phyloP scores from a whole-genome alignment of 2,797 vertebrate genomes.

The Pseudochirops cupreus region DNA sequence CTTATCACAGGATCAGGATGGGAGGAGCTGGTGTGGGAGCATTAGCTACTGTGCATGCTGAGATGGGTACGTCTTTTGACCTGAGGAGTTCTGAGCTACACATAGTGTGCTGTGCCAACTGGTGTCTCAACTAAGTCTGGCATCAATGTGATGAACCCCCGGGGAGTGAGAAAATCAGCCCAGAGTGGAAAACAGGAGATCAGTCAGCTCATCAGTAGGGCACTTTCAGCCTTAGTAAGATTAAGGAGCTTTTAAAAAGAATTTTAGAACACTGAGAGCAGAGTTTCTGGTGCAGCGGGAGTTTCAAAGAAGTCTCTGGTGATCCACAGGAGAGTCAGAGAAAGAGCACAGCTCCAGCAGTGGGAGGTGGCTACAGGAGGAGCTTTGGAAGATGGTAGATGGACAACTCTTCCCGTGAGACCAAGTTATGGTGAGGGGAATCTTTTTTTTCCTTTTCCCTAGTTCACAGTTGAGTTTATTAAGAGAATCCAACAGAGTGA shows the following conservation, averaged over 20 bases:
- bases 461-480: neutral
- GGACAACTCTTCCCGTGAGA: neutral
- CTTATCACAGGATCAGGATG: neutral
- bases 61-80: neutral
- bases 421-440: neutral
- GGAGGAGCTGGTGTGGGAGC: neutral
- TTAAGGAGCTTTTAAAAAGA: neutral
- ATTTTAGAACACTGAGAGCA: too few species aligned
- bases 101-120: neutral
- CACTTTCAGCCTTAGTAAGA: neutral
- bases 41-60: too few species aligned
- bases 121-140: neutral
- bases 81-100: neutral
- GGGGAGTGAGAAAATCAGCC: neutral
- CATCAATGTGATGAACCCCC: neutral
- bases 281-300: neutral
- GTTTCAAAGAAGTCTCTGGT: neutral
- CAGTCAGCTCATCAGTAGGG: too few species aligned
- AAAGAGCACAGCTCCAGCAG: neutral
- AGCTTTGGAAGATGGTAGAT: neutral
- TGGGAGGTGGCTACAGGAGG: neutral
- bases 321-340: neutral
- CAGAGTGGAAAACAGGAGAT: neutral
- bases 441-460: neutral
- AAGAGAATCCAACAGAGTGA: neutral